A percentile compares a stretch with the other conserved stretches of the same genome.
Evolutionary conservation across 2,797 vertebrate genomes (phyloP).

Genomic region (Nothura maculosa): DNA sequence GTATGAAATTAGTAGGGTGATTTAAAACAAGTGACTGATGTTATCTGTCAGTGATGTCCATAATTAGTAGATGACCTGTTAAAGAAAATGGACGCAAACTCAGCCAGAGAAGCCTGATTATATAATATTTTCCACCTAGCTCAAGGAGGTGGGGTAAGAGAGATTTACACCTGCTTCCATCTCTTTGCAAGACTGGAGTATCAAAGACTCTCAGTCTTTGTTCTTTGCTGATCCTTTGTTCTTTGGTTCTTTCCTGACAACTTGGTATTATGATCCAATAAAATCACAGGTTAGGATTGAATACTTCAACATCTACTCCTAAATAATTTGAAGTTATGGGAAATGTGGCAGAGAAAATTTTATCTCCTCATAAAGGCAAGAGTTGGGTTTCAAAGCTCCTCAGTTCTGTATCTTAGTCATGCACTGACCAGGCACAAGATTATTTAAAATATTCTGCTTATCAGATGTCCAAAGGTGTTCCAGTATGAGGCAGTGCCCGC

Average conservation of each 20-base stretch:
- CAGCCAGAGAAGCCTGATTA: background rate
- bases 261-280: background rate
- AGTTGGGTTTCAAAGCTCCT: background rate
- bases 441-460: background rate
- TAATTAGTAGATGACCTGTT: background rate
- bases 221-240: background rate
- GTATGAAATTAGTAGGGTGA: background rate
- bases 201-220: background rate
- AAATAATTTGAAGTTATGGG: background rate
- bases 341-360: background rate
- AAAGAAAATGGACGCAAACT: background rate
- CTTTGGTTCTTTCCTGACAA: background rate
- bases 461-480: background rate
- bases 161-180: background rate
- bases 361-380: background rate
- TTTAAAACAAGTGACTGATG: background rate
- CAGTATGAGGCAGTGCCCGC: fast-evolving
- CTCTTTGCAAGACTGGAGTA: background rate
- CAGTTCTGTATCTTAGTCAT: background rate
- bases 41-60: fast-evolving
- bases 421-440: background rate
- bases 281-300: background rate
- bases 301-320: background rate
- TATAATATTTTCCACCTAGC: background rate
- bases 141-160: background rate